phyloP scores from a whole-genome alignment of 2,888 invertebrate species.

The Pterostichus niger region DNA sequence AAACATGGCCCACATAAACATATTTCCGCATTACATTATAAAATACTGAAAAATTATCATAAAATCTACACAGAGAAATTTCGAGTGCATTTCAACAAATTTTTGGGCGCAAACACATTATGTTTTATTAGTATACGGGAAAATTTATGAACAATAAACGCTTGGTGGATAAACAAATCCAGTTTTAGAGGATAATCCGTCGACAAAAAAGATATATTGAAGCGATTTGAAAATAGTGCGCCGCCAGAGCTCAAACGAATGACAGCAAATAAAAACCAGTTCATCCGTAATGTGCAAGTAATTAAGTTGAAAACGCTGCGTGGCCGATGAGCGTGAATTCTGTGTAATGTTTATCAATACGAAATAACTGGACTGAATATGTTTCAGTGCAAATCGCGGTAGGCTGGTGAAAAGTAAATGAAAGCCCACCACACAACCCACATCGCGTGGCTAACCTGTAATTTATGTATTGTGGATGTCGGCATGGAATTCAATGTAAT shows the following conservation, averaged over 20 bases:
- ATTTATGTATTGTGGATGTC: constrained; percentile 63
- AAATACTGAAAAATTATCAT: too few relatives aligned
- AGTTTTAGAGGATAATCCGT: constrained; percentile 48
- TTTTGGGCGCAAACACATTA: not conserved
- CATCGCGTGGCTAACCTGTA: constrained; percentile 50
- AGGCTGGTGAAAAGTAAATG: constrained; percentile 58
- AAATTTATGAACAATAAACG: constrained; percentile 39
- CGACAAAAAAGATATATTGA: constrained; percentile 54
- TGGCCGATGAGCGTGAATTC: constrained; percentile 50
- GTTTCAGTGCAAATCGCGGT: constrained; percentile 54
- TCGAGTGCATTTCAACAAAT: not conserved
- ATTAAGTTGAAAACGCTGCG: constrained; percentile 64
- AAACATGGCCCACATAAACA: constrained; percentile 7
- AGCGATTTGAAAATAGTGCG: constrained; percentile 44
- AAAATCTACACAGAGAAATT: too few relatives aligned
- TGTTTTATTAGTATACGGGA: constrained; percentile 10
- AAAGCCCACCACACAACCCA: constrained; percentile 32
- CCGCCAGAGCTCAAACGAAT: constrained; percentile 42
- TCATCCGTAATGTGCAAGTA: constrained; percentile 62
- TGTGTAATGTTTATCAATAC: constrained; percentile 65
- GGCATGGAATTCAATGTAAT: constrained; percentile 65
- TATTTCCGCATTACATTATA: not conserved
- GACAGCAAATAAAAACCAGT: constrained; percentile 51
- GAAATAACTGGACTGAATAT: constrained; percentile 61
- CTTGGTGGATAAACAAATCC: constrained; percentile 26